These are phyloP conservation scores for Myiotriccus ornatus DNA, from an alignment of 2,797 vertebrate species.

Conservation along the genomic window DNA sequence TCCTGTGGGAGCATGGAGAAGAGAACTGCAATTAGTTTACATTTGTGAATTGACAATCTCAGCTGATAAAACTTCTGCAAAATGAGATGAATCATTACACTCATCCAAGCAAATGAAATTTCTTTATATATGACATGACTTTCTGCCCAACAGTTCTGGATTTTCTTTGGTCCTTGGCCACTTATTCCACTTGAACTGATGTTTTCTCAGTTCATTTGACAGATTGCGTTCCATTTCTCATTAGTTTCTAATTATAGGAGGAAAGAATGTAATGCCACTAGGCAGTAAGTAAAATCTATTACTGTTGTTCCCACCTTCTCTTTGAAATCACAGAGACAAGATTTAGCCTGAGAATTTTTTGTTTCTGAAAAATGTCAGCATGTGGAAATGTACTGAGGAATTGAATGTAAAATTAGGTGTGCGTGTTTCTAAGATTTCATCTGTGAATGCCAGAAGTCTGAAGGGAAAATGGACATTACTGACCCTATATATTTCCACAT, in stretches of 20 bases:
- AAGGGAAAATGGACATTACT: not conserved
- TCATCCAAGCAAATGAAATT: constrained; percentile 1
- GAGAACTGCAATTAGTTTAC: not conserved
- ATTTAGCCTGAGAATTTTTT: not conserved
- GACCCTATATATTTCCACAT: not conserved
- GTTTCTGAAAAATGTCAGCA: not conserved
- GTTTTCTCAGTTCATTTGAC: constrained; percentile 42
- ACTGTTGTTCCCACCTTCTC: constrained; percentile 1
- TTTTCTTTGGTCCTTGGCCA: not conserved
- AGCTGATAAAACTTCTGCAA: not conserved
- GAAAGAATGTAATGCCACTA: constrained; percentile 32
- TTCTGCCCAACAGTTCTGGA: not conserved
- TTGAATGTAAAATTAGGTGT: not conserved
- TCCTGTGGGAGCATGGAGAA: not conserved
- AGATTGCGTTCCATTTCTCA: constrained; percentile 31
- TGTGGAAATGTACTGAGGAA: not conserved
- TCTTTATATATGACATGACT: not conserved
- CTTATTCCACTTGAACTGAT: not conserved
- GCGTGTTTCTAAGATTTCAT: not conserved
- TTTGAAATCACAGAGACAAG: not conserved
- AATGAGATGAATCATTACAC: not conserved
- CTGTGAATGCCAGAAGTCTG: not conserved
- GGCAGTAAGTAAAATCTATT: constrained; percentile 37
- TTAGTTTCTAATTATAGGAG: constrained; percentile 54
- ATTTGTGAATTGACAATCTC: not conserved